phyloP scores from a whole-genome alignment of 2,113 vertebrate species.

The Corythaixoides concolor region DNA sequence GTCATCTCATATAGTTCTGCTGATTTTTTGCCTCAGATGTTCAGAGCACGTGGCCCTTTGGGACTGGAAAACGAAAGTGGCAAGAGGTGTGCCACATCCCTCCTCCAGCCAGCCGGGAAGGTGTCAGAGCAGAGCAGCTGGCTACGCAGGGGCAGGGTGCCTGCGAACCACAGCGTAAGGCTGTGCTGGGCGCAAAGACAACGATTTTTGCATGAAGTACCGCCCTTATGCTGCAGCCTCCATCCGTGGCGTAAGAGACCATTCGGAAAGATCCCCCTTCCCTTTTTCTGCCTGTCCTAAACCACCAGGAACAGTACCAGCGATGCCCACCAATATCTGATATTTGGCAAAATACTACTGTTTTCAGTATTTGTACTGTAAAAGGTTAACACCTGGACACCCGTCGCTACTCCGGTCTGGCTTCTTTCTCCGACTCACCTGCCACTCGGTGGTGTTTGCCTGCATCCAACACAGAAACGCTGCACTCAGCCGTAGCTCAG shows the following conservation, averaged over 20 bases:
- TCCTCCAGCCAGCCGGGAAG: background rate
- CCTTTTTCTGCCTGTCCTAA: background rate
- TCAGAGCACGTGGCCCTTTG: accelerated
- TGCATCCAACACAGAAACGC: background rate
- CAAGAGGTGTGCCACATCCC: background rate
- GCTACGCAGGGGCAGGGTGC: background rate
- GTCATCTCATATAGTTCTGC: background rate
- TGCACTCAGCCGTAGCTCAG: accelerated
- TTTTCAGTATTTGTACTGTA: background rate
- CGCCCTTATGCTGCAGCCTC: background rate
- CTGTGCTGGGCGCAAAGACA: background rate
- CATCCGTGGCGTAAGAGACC: background rate
- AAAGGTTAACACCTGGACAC: background rate
- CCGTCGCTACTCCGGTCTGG: background rate
- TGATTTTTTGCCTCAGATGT: background rate
- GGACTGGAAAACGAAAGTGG: background rate
- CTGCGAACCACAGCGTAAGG: background rate
- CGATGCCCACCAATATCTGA: accelerated
- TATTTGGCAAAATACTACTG: background rate
- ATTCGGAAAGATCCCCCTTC: background rate
- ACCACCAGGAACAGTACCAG: background rate
- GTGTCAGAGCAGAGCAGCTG: background rate
- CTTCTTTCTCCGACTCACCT: background rate
- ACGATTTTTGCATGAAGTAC: background rate
- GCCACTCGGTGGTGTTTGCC: background rate